These are phyloP conservation scores for Pelvicachromis taeniatus DNA, from an alignment of 2,113 vertebrate species.

Conservation along the genomic window DNA sequence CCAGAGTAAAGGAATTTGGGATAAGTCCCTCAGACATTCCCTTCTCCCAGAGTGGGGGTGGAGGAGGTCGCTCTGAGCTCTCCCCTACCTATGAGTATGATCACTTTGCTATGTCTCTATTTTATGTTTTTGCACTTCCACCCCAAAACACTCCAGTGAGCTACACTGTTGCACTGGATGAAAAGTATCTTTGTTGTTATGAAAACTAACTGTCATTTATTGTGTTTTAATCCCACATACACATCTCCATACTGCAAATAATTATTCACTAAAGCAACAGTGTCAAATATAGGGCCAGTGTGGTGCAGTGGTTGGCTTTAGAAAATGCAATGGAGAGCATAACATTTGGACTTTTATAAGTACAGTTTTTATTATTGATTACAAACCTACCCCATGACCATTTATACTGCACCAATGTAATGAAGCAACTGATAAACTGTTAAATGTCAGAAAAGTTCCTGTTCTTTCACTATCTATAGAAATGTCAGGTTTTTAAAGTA, in stretches of 20 bases:
- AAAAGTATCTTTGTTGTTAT: not conserved
- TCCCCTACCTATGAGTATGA: slow-evolving; percentile 95
- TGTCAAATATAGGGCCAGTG: not conserved
- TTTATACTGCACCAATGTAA: not conserved
- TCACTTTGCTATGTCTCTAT: slow-evolving; percentile 70
- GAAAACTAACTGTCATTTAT: not conserved
- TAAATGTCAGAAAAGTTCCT: not conserved
- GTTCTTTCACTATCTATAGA: not conserved
- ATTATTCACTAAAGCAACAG: not conserved
- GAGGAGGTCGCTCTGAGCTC: slow-evolving; percentile 88
- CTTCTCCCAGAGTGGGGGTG: slow-evolving; percentile 90
- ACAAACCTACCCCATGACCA: not conserved
- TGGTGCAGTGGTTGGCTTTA: too few species aligned
- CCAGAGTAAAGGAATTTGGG: slow-evolving; percentile 99
- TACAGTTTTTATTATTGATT: not conserved
- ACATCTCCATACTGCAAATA: not conserved
- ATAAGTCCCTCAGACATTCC: slow-evolving; percentile 98
- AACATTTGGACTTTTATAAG: too few species aligned
- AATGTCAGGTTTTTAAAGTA: not conserved
- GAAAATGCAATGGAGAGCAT: too few species aligned
- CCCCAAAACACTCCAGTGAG: not conserved
- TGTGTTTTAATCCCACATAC: not conserved
- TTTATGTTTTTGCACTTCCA: not conserved
- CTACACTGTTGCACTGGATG: not conserved
- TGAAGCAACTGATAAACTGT: not conserved